phyloP scores from a whole-genome alignment of 2,888 invertebrate species.

The Eudemis profundana region DNA sequence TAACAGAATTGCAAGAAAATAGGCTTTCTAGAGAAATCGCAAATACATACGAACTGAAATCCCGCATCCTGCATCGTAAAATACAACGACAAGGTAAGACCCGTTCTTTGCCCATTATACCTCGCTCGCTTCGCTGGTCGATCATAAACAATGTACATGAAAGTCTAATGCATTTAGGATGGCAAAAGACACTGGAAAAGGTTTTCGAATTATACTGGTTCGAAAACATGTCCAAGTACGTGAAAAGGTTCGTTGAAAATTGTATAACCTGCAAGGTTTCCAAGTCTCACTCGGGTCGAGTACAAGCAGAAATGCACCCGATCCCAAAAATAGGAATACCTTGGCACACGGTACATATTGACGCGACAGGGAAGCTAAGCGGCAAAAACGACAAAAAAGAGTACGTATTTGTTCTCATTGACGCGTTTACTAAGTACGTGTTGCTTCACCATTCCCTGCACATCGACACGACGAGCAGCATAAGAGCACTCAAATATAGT shows the following conservation, averaged over 20 bases:
- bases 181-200: conserved; percentile 17
- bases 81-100: conserved; percentile 14
- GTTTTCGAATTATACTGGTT: conserved; percentile 21
- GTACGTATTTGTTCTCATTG: no score
- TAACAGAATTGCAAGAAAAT: background rate
- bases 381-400: no score
- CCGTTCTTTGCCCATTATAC: conserved; percentile 5
- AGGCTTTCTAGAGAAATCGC: background rate
- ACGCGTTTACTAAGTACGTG: no score
- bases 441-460: background rate
- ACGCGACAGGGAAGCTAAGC: no score
- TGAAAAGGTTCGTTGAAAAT: no score
- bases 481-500: conserved; percentile 9
- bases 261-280: no score
- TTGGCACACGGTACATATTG: no score
- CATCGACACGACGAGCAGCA: background rate
- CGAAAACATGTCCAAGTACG: no score
- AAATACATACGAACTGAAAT: conserved; percentile 6
- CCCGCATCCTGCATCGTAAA: conserved; percentile 6
- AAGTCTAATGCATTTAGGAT: conserved; percentile 1
- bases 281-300: no score
- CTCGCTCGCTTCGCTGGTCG: conserved; percentile 1
- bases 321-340: no score
- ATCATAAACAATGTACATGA: conserved; percentile 14
- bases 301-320: no score